Evolutionary conservation across 2,113 vertebrate genomes (phyloP), one percentile per base, ranked within the genome.

Genomic region (Scomber colias): DNA sequence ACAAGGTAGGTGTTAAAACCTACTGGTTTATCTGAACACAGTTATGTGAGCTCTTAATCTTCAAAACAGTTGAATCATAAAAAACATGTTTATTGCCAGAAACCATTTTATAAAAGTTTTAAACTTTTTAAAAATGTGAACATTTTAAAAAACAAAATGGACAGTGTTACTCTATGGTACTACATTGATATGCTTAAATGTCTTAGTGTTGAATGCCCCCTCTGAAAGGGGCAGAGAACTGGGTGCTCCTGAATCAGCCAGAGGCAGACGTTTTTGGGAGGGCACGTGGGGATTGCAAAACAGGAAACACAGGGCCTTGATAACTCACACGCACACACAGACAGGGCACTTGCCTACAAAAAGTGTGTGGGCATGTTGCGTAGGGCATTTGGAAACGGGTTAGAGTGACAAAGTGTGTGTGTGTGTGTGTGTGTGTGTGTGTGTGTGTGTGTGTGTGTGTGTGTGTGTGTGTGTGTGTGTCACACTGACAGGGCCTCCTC

Each of bases 301-400:
- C 93, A 93, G 93, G 92, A 94, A 93, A 89, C 90, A 89, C 89
- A 90, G 81, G 82, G 89, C 86, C 82, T 78, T 87, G 85, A 93
- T 90, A 92, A 87, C 35, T 75, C 74, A 54, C 35, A 45, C 78
- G 62, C 59, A 63, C 69, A 73, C 46, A 71, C 71, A 57, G 46
- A 56, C 56, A 27, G 35, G 35, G 35, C 35, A 40, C 35, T 40
- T 40, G 35, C 60, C 46, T 6, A 78, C 35, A 81, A 64, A 76
- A 84, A 72, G 46, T 45, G 61, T 75, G 74, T 63, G 62, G 69
- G 69, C 69, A 84, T 82, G 72, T 60, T 80, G 79, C 17, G 2
- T 12, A 66, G 75, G 50, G 61, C 67, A 63, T 59, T 84, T 63
- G 55, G 19, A 83, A 68, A 86, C 66, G 48, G 71, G 68, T 70